Conservation (phyloP, 2,113 vertebrate species). For the Cyprinus carpio region DNA sequence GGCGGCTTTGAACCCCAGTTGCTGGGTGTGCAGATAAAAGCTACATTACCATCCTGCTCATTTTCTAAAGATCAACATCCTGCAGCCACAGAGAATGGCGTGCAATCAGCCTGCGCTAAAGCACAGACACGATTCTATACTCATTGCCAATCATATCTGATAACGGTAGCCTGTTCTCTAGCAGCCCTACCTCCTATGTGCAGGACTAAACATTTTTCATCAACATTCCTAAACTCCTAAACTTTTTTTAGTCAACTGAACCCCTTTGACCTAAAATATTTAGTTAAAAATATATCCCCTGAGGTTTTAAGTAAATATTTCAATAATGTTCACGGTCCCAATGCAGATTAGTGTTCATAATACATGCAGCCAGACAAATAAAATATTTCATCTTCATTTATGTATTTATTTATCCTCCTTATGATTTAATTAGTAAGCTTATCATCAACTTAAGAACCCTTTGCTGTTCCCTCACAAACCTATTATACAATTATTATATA, state of each 20-base stretch:
- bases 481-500: not conserved
- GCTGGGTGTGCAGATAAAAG: conserved; percentile 56
- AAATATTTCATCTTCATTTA: not conserved
- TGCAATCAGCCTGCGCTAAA: conserved; percentile 47
- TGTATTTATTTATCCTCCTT: not conserved
- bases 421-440: not conserved
- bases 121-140: conserved; percentile 17
- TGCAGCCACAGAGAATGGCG: conserved; percentile 47
- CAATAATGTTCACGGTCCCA: not conserved
- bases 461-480: not conserved
- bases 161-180: not conserved
- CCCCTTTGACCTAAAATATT: not conserved
- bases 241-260: not conserved
- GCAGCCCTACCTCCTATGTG: conserved; percentile 8
- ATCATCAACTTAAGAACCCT: not conserved
- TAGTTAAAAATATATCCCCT: not conserved
- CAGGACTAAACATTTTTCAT: not conserved
- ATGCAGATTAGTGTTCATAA: not conserved
- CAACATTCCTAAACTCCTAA: not conserved
- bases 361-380: not conserved
- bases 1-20: conserved; percentile 52
- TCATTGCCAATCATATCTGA: conserved; percentile 28
- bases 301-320: not conserved
- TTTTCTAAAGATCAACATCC: conserved; percentile 60
- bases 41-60: conserved; percentile 53